A percentile compares a stretch with the other conserved stretches of the same genome.
Conservation (phyloP, 1,140 invertebrate genomes). For the Papilio glaucus region DNA sequence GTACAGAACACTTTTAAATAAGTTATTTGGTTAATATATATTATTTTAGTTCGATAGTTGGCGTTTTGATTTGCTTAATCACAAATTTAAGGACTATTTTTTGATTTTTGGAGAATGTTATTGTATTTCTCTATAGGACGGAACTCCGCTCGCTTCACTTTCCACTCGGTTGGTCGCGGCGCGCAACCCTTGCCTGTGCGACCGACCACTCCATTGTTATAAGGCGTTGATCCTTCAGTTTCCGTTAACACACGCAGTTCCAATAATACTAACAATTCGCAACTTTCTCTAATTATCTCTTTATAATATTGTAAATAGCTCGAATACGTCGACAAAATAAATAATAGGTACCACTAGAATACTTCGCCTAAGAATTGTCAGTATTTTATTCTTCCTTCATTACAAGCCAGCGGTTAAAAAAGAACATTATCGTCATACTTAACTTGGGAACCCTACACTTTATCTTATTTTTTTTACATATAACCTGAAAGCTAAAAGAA, state of each 20-base stretch:
- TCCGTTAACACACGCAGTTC: slow-evolving; percentile 6
- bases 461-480: background rate
- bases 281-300: background rate
- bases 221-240: slow-evolving; percentile 42
- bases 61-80: too few relatives aligned
- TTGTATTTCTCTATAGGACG: slow-evolving; percentile 50
- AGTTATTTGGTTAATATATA: too few relatives aligned
- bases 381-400: too few relatives aligned
- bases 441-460: background rate
- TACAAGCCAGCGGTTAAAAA: too few relatives aligned
- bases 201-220: slow-evolving; percentile 53
- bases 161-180: slow-evolving; percentile 56
- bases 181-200: slow-evolving; percentile 45
- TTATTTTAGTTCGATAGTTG: too few relatives aligned
- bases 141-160: slow-evolving; percentile 70
- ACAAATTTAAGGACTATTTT: too few relatives aligned
- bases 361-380: too few relatives aligned
- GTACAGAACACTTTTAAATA: too few relatives aligned
- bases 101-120: slow-evolving; percentile 36
- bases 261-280: background rate
- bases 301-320: too few relatives aligned
- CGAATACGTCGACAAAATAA: too few relatives aligned
- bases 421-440: background rate
- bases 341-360: too few relatives aligned
- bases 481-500: slow-evolving; percentile 4